Conservation (phyloP, 2,113 vertebrate species). For the Passer domesticus region DNA sequence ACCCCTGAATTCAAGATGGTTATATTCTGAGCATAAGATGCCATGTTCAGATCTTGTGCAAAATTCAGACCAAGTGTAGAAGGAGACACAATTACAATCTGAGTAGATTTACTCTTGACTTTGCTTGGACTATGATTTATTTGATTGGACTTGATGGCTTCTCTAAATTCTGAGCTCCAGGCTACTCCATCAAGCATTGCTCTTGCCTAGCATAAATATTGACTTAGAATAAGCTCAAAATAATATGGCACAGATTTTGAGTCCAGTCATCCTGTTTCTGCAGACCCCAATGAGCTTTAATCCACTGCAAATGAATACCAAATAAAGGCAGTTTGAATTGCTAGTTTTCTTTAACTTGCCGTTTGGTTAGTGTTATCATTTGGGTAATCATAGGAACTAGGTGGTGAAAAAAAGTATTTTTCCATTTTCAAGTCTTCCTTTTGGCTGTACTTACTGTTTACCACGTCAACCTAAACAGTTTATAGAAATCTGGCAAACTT, state of each 20-base stretch:
- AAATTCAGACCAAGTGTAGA: neutral
- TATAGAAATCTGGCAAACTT: neutral
- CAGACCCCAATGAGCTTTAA: neutral
- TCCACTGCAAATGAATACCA: neutral
- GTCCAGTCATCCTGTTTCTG: neutral
- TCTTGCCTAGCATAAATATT: neutral
- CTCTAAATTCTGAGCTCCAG: neutral
- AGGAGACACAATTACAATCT: rapidly evolving
- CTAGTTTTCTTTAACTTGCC: neutral
- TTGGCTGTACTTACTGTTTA: neutral
- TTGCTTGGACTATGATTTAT: neutral
- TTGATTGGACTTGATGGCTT: neutral
- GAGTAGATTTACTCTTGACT: neutral
- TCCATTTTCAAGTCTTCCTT: neutral
- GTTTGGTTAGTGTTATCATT: neutral
- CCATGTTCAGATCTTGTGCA: neutral
- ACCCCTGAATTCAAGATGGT: neutral
- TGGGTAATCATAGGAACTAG: neutral
- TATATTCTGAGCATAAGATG: neutral
- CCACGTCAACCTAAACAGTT: neutral
- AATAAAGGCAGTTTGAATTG: neutral
- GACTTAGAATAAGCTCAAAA: neutral
- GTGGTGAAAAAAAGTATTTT: neutral
- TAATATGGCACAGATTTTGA: neutral
- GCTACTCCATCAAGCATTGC: neutral